A percentile compares a stretch with the other conserved stretches of the same genome.
These are phyloP conservation scores for Galaxias olidus DNA, from an alignment of 2,797 vertebrate genomes.

Conservation along the genomic window DNA sequence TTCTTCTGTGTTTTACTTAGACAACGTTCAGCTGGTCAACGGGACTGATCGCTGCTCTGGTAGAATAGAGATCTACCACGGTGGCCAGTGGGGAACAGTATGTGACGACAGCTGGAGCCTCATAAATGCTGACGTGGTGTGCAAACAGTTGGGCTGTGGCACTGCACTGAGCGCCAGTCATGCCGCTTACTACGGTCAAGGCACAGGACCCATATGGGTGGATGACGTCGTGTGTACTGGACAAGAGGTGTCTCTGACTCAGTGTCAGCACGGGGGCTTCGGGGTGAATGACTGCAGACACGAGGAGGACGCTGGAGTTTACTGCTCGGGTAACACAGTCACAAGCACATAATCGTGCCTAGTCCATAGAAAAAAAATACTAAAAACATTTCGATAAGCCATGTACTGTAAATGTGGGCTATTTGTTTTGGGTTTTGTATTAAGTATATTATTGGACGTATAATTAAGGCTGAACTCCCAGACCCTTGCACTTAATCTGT, in stretches of 20 bases:
- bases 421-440: no score
- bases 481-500: no score
- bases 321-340: conserved; percentile 25
- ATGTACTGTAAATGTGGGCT: no score
- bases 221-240: conserved; percentile 12
- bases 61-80: conserved; percentile 16
- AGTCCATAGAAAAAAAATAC: no score
- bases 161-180: not conserved
- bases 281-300: conserved; percentile 12
- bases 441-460: no score
- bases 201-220: conserved; percentile 11
- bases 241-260: conserved; percentile 1
- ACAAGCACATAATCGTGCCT: not conserved
- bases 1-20: no score
- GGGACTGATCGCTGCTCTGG: conserved; percentile 20
- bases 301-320: conserved; percentile 11
- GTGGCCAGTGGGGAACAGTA: conserved; percentile 21
- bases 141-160: conserved; percentile 34
- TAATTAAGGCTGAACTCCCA: no score
- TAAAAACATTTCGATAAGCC: no score
- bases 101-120: conserved; percentile 30
- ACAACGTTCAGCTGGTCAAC: not conserved
- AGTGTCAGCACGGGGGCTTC: not conserved
- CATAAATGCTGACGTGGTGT: conserved; percentile 36
- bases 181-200: conserved; percentile 19